Base-by-base conservation (phyloP, 2,113 vertebrate genomes). In the Hydropotes inermis region DNA sequence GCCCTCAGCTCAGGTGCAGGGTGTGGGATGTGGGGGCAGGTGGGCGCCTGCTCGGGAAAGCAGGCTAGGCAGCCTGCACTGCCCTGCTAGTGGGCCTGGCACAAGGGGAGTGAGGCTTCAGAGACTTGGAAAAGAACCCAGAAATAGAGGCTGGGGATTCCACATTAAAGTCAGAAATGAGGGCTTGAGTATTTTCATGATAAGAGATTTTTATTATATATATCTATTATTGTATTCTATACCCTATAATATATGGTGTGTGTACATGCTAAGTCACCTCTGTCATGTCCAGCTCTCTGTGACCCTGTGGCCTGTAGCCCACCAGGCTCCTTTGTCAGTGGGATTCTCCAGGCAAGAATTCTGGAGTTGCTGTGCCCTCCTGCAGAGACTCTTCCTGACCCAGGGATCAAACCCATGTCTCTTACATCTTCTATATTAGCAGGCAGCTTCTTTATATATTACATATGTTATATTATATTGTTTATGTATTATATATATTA, bases 41-140 rank as follows among this genome's bases (percentile, higher is more conserved):
- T 16, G 14, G 74, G 43, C 3, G 1, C 74, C 43, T 0, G 74
- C 27, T 28, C 3, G 0, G 33, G 17, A 67, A 67, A 9, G 33
- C 3, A 17, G 61, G 61, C 15, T 17, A n/a, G 60, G 2, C 16
- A 19, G 33, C 61, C 3, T 67, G 61, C 3, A 17, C 61, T n/a
- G 33, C 61, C 33, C 33, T 9, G 61, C 15, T 4, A n/a, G 61
- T 15, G 74, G 43, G 43, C 74, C 14, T 43, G 7, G 25, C 4
- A 0, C 3, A 1, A 33, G 47, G 25, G 17, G 39, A 15, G 5
- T 84, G 58, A 89, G 21, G 25, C 47, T 27, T 87, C 33, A 52
- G 79, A n/a, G 43, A 39, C 23, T 12, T 50, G 27, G 61, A 28
- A 70, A 67, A 64, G 55, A 84, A 85, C 36, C 30, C 30, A 57